These are phyloP conservation scores for Autographa pulchrina DNA, from an alignment of 2,888 invertebrate genomes.

Conservation along the genomic window DNA sequence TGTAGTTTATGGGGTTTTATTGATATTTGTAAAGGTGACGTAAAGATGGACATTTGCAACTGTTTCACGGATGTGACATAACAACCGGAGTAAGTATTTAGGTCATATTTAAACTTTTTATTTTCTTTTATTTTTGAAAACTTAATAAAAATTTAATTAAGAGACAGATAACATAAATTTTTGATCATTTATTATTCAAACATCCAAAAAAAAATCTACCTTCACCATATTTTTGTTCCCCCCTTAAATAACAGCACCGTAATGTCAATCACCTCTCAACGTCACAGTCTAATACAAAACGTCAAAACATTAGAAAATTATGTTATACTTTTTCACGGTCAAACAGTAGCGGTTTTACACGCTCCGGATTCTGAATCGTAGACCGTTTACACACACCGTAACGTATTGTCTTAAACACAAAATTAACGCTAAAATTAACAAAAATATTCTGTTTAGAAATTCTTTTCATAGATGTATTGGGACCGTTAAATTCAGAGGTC, in stretches of 20 bases:
- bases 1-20: conserved; percentile 28
- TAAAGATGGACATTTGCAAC: conserved; percentile 5
- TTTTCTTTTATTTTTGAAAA: too few relatives aligned
- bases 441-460: conserved; percentile 75
- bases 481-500: conserved; percentile 78
- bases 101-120: neutral
- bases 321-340: conserved; percentile 63
- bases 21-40: conserved; percentile 17
- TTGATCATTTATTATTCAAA: neutral
- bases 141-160: too few relatives aligned
- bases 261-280: conserved; percentile 36
- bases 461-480: conserved; percentile 69
- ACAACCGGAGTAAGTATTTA: neutral
- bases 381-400: conserved; percentile 62
- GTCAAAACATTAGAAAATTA: conserved; percentile 57
- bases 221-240: neutral
- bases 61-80: neutral
- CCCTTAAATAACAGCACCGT: neutral
- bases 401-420: conserved; percentile 54
- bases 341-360: conserved; percentile 46
- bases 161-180: too few relatives aligned
- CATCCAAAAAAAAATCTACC: neutral
- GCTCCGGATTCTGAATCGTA: conserved; percentile 59
- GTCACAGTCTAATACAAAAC: conserved; percentile 25
- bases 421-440: conserved; percentile 56